A percentile compares a stretch with the other conserved stretches of the same genome.
Evolutionary conservation across 2,797 vertebrate species (phyloP).

Genomic region (Synanceia verrucosa): DNA sequence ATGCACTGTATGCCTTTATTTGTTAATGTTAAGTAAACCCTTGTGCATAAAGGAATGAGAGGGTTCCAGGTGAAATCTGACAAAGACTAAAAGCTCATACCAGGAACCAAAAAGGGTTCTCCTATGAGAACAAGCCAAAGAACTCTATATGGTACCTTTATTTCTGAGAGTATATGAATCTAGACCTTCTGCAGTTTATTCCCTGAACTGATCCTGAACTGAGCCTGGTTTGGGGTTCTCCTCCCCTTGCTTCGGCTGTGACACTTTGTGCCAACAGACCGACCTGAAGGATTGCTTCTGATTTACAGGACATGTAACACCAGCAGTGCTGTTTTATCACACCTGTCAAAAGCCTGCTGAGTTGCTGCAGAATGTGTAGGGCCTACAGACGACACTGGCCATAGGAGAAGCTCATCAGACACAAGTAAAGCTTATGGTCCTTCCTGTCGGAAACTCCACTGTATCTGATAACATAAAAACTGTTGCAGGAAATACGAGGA

Average conservation of each 20-base stretch:
- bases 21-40: too few species aligned
- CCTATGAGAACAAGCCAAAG: too few species aligned
- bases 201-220: too few species aligned
- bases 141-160: too few species aligned
- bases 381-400: background rate
- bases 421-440: background rate
- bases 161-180: too few species aligned
- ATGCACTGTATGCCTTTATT: too few species aligned
- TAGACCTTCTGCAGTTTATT: too few species aligned
- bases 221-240: too few species aligned
- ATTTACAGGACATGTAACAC: background rate
- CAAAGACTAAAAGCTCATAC: too few species aligned
- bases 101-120: too few species aligned
- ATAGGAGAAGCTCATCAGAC: background rate
- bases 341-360: background rate
- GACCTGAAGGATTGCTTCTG: background rate
- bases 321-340: background rate
- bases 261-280: background rate
- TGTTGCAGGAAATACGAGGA: background rate
- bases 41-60: too few species aligned
- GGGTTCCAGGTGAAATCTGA: too few species aligned
- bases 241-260: background rate
- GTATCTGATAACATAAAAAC: background rate
- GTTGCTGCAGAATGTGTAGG: conserved; percentile 4
- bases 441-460: background rate